Base-by-base conservation (phyloP, 2,113 vertebrate species). In the Plecturocebus donacophilus region DNA sequence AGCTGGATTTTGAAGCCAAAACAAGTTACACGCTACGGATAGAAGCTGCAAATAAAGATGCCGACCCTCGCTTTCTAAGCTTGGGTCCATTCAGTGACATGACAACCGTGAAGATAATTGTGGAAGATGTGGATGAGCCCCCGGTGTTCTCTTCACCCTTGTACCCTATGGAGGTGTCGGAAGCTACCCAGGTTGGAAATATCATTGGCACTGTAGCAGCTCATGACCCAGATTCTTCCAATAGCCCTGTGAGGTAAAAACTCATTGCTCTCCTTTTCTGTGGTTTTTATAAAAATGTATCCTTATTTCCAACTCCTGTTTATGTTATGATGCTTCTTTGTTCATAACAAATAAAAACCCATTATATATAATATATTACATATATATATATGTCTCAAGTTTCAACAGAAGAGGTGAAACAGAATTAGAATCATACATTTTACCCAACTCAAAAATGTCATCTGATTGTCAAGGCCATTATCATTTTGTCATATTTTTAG, bases 81-180 rank as follows among this genome's bases (percentile, higher is more conserved):
- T 94, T 98, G 97, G 99, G 99, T 32, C 99, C 99, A 0, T 99
- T 99, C 95, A 99, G 99, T 21, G 99, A 99, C 96, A 99, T 99
- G 0, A 99, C 99, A 0, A 99, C 99, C 0, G 99, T 99, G 96
- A 99, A 99, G 97, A 99, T 99, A 85, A 99, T 99, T 0, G 99
- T 99, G 64, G 99, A 99, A 81, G 99, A 99, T 2, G 99, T 99
- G 85, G 99, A 99, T 5, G 99, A 99, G 96, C 99, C 99, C 0
- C 99, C 99, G 0, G 96, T 99, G 73, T 99, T 99, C 92, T 99
- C 99, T 6, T 96, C 98, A 0, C 98, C 95, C 0, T 96, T 99
- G 27, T 99, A 98, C 97, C 98, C 97, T 94, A 99, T 99, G 99
- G 98, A 99, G 30, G 99, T 99, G 27, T 99, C 99, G 0, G 99